Base-by-base conservation (phyloP, 2,113 vertebrate species). In the Sapayoa aenigma region DNA sequence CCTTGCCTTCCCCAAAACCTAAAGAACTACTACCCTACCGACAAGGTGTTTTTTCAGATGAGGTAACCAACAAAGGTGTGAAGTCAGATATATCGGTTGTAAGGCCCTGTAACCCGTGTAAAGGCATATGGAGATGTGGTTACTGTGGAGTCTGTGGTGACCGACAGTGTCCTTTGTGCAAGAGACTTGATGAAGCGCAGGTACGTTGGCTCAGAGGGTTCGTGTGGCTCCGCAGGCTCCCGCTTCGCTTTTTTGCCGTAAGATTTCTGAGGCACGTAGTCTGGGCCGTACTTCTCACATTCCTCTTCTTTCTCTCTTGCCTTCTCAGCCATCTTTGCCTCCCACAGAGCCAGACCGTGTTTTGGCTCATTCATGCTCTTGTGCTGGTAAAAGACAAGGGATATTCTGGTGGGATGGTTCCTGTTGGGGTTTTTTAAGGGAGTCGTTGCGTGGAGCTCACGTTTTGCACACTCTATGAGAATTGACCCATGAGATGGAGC, bases 381-480 rank as follows among this genome's bases (percentile, higher is more conserved):
- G 97, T 99, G 99, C 98, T 99, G 99, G 97, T 99, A 99, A 94
- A 99, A 99, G 68, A 99, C 99, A 39, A 99, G 98, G 4, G 99
- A 99, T 97, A 99, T 99, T 90, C 99, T 98, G 55, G 99, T 99
- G 80, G 99, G 99, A 65, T 98, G 98, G 59, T 98, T 98, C 90
- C 99, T 98, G 88, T 99, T 98, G 47, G 99, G 99, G 12, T 99
- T 98, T 94, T 99, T 99, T 35, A 99, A 84, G 4, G 99, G 99
- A 4, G 99, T 99, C 1, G 99, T 99, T 39, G 99, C 99, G 0
- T 99, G 99, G 28, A 99, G 98, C 97, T 99, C 99, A 1, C 99
- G 98, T 97, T 99, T 99, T 62, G 99, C 99, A 59, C 99, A 99
- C 97, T 99, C 99, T 28, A 99, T 99, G 79, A 99, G 99, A 68